phyloP scores from a whole-genome alignment of 1,140 invertebrate genomes.

The Thalassaphorura encarpata region DNA sequence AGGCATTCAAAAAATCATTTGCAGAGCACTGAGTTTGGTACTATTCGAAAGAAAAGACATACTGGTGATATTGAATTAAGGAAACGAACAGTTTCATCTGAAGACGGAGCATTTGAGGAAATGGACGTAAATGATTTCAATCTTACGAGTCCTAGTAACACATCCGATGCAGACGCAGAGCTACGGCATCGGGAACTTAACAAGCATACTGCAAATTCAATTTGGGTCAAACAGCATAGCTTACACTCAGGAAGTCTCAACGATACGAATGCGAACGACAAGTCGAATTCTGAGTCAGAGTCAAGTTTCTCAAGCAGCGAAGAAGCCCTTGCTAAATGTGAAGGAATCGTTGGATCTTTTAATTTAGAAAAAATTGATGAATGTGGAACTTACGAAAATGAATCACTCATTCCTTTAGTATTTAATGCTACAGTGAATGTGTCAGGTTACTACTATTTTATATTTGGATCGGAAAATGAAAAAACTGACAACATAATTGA shows the following conservation, averaged over 20 bases:
- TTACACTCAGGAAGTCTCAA: conserved; percentile 30
- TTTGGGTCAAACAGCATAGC: conserved; percentile 32
- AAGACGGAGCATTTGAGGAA: conserved; percentile 47
- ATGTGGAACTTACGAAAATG: conserved; percentile 41
- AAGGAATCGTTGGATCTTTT: conserved; percentile 58
- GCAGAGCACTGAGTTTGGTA: background rate
- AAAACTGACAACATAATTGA: conserved; percentile 36
- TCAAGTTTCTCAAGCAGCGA: conserved; percentile 67
- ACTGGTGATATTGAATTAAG: background rate
- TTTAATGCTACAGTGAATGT: conserved; percentile 55
- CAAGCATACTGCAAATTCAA: conserved; percentile 18
- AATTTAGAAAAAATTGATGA: conserved; percentile 51
- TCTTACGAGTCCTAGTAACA: background rate
- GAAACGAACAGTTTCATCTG: conserved; percentile 16
- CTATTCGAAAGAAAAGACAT: background rate
- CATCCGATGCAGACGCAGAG: conserved; percentile 40
- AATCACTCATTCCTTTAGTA: conserved; percentile 44
- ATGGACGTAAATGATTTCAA: conserved; percentile 46
- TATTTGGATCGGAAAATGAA: conserved; percentile 71
- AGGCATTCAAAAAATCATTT: background rate
- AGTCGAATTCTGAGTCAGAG: conserved; percentile 59
- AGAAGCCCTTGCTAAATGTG: conserved; percentile 59
- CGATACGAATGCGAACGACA: conserved; percentile 23
- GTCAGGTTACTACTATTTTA: conserved; percentile 70
- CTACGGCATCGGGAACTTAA: conserved; percentile 42